Evolutionary conservation across 2,113 vertebrate genomes (phyloP), one percentile per base, ranked within the genome.

Genomic region (Cottus gobio): DNA sequence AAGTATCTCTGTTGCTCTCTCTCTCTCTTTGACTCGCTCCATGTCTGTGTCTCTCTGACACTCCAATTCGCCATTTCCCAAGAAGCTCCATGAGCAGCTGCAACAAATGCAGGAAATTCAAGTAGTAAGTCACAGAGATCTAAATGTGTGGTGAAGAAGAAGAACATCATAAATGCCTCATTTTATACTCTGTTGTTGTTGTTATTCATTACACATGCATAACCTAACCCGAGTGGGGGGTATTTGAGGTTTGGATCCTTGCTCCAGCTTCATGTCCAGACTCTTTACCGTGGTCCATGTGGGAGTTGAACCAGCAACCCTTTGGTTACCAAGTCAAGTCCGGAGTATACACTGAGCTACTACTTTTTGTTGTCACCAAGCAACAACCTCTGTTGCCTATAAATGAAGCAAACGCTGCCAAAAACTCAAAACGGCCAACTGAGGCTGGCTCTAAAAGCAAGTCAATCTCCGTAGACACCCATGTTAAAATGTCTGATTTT

Each of bases 1-100:
- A 91, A 85, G 72, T 56, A 66, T 77, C 85, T 82, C 69, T 76
- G 60, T 57, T 70, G 50, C 85, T 84, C 77, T 28, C 24, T 57
- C 54, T 26, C 44, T 46, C 44, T 76, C 62, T 76, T 26, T 76
- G 63, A 52, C 69, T 82, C 73, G 46, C 62, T 74, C 26, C 68
- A 30, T 79, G 56, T 75, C 56, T 62, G 42, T 74, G 60, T 85
- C 62, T 73, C 42, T 46, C 24, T 69, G 66, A 52, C 75, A 22
- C 64, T 64, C 60, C 28, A 26, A 80, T 73, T 79, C 50, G 68
- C 74, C 74, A 74, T 84, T 84, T 88, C 77, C 60, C 56, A 52
- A 1, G 37, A 76, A 71, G 26, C 54, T 68, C 66, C 58, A 42
- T 1, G 12, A 70, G 52, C 79, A 57, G 62, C 72, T 81, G 79